A percentile compares a stretch with the other conserved stretches of the same genome.
Conservation (phyloP, 2,113 vertebrate species). For the Prunella fulvescens region DNA sequence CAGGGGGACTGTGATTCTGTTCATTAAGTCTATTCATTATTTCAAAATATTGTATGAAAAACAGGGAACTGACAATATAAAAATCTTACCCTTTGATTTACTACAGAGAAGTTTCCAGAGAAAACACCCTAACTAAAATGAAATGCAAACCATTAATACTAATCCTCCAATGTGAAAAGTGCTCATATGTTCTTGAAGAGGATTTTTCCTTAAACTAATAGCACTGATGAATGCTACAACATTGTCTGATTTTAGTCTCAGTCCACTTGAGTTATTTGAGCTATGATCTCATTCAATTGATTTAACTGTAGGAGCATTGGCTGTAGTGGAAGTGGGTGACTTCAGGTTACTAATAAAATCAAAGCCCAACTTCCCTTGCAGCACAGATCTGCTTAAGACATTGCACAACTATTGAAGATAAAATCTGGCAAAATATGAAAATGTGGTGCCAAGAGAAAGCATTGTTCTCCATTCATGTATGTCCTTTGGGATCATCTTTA, state of each 20-base stretch:
- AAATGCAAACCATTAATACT: neutral
- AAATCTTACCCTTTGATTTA: neutral
- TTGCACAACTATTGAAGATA: neutral
- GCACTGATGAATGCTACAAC: neutral
- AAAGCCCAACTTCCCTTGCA: neutral
- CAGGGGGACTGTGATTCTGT: neutral
- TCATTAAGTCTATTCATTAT: neutral
- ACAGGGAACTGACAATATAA: neutral
- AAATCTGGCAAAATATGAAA: neutral
- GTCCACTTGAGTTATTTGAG: neutral
- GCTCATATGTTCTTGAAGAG: neutral
- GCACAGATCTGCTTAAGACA: neutral
- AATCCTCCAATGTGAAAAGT: neutral
- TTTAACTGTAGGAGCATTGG: neutral
- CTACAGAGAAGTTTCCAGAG: neutral
- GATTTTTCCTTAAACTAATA: neutral
- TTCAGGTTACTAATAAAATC: neutral
- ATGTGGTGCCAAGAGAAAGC: fast-evolving
- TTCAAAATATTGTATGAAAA: neutral
- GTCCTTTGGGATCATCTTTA: neutral
- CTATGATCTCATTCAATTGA: neutral
- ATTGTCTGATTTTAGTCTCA: neutral
- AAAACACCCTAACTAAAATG: neutral
- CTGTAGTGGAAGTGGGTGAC: neutral
- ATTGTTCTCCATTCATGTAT: neutral